These are phyloP conservation scores for Anoplius nigerrimus DNA, from an alignment of 2,888 invertebrate genomes.

Conservation along the genomic window DNA sequence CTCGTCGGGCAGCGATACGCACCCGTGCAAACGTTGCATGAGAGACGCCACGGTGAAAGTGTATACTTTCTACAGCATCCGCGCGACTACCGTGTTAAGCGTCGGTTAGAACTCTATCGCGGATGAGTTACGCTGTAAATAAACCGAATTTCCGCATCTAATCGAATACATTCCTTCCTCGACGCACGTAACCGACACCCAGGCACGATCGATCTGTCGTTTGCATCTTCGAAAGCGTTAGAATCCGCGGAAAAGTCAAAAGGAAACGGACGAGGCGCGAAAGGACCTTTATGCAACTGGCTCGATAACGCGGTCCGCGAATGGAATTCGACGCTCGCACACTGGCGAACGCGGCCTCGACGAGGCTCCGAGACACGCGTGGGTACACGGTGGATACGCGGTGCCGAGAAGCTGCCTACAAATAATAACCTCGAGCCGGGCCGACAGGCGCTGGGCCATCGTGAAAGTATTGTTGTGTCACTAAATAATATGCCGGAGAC, in stretches of 20 bases:
- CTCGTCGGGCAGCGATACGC: constrained; percentile 37
- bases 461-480: constrained; percentile 56
- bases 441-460: constrained; percentile 27
- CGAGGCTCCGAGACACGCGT: constrained; percentile 2
- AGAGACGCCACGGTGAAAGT: constrained; percentile 59
- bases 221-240: too few species aligned
- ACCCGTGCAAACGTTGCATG: constrained; percentile 28
- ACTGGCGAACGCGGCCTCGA: background rate
- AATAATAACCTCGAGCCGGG: constrained; percentile 34
- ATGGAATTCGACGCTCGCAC: too few species aligned
- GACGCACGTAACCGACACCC: too few species aligned
- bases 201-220: too few species aligned
- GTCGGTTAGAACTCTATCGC: constrained; percentile 38
- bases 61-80: constrained; percentile 65
- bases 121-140: too few species aligned
- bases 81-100: constrained; percentile 39
- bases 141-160: too few species aligned
- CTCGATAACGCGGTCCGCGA: too few species aligned
- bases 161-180: too few species aligned
- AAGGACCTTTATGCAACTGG: too few species aligned
- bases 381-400: background rate
- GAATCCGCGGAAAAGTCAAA: too few species aligned
- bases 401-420: constrained; percentile 12
- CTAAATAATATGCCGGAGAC: constrained; percentile 49
- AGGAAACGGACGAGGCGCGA: too few species aligned